phyloP scores from a whole-genome alignment of 2,113 vertebrate genomes.

The Eclectus roratus region DNA sequence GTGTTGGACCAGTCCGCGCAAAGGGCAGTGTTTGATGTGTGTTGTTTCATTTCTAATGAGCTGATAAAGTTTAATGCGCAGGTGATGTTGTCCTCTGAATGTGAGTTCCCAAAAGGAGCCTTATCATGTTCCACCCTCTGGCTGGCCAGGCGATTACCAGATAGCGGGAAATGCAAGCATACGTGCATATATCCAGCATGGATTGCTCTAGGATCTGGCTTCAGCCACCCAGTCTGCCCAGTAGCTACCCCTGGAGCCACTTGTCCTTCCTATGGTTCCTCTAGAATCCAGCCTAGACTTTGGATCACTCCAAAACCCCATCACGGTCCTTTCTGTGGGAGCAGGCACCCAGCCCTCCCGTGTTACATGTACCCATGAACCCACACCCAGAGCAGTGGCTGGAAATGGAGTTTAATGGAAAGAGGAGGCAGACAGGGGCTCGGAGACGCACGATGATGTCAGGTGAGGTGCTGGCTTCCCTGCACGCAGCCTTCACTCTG shows the following conservation, averaged over 20 bases:
- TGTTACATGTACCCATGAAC: rapidly evolving
- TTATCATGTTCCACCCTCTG: rapidly evolving
- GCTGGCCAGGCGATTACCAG: background rate
- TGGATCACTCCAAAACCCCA: background rate
- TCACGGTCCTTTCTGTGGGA: background rate
- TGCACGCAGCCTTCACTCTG: rapidly evolving
- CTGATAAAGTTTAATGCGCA: background rate
- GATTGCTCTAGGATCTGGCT: background rate
- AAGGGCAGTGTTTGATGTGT: background rate
- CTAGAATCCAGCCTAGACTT: background rate
- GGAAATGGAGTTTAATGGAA: background rate
- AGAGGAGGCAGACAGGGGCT: too few species aligned
- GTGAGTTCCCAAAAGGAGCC: background rate
- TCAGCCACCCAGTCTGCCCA: background rate
- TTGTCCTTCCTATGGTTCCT: background rate
- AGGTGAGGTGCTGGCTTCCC: background rate
- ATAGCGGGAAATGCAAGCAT: background rate
- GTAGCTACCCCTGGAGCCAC: background rate
- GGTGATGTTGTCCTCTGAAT: background rate
- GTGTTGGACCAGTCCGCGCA: rapidly evolving
- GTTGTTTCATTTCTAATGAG: background rate
- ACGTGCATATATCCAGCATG: rapidly evolving
- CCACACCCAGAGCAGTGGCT: background rate
- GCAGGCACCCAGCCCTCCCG: background rate
- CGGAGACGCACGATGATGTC: background rate